phyloP scores from a whole-genome alignment of 2,797 vertebrate species.

The Pangasius krempfi region DNA sequence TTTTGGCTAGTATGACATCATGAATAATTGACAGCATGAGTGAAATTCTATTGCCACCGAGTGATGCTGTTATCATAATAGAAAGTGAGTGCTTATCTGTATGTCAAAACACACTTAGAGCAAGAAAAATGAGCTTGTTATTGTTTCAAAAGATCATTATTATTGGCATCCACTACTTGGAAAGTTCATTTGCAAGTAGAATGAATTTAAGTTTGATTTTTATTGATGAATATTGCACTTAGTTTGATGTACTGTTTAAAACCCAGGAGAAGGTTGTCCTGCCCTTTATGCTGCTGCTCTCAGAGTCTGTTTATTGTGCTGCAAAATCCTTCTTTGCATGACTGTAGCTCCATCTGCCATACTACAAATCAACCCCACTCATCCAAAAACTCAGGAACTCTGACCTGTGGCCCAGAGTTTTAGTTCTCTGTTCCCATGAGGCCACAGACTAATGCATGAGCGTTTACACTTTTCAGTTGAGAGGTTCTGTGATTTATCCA shows the following conservation, averaged over 20 bases:
- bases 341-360: conserved; percentile 27
- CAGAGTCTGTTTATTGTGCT: conserved; percentile 35
- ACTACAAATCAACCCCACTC: conserved; percentile 47
- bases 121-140: conserved; percentile 7
- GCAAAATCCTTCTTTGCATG: conserved; percentile 47
- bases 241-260: conserved; percentile 8
- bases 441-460: conserved; percentile 37
- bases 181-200: neutral
- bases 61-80: neutral
- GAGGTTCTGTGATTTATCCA: conserved; percentile 45
- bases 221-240: neutral
- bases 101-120: neutral
- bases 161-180: neutral
- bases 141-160: neutral
- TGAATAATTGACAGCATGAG: neutral
- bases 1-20: neutral
- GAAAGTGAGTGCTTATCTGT: neutral
- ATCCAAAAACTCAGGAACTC: conserved; percentile 29
- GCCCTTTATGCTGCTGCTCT: conserved; percentile 2
- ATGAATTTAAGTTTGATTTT: neutral
- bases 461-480: conserved; percentile 43
- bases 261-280: conserved; percentile 26
- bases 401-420: neutral
- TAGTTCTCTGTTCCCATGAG: conserved; percentile 9
- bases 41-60: neutral